Base-by-base conservation (phyloP, 2,888 invertebrate genomes). In the Calephelis perditalis region DNA sequence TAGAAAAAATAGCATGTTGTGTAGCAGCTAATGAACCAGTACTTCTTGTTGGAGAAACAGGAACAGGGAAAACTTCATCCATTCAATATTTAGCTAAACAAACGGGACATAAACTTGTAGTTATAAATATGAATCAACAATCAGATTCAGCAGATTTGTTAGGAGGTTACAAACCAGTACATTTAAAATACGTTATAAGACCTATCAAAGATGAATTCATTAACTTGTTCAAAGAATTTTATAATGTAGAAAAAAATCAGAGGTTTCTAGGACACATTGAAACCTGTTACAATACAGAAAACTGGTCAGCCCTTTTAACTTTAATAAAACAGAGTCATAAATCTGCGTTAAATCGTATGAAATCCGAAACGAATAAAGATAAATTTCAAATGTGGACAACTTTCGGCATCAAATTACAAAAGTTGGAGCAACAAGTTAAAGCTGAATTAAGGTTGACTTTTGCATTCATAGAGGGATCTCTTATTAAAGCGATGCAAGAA, bases 101-200 rank as follows among this genome's bases (percentile, higher is more conserved):
- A 67, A 94, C 96, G 0, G 95, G 96, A 0, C 95, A 96, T 69
- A 96, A 95, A 75, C 90, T 99, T 43, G 92, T 96, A 43, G 99
- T 99, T 0, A 96, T 99, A 36, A 99, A 99, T 78, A 97, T 99
- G 97, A 99, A 99, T 77, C 99, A 99, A 76, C 99, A 99, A 77
- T 99, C 98, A 56, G 99, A 99, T 84, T 97, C 97, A 8, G 95
- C 97, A 0, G 99, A 99, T 88, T 92, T 99, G 47, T 92, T 99
- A 0, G 99, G 99, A 62, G 99, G 99, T 66, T 97, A 96, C 77
- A 99, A 99, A 82, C 99, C 99, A 0, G 97, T 99, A 0, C 98
- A 99, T 78, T 81, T 98, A 10, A 96, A 95, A 73, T 94, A 94
- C 72, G 92, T 98, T 0, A 92, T 99, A 37, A 89, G 92, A 57